A percentile compares a stretch with the other conserved stretches of the same genome.
Conservation (phyloP, 2,888 invertebrate species). For the Acrobasis repandana region DNA sequence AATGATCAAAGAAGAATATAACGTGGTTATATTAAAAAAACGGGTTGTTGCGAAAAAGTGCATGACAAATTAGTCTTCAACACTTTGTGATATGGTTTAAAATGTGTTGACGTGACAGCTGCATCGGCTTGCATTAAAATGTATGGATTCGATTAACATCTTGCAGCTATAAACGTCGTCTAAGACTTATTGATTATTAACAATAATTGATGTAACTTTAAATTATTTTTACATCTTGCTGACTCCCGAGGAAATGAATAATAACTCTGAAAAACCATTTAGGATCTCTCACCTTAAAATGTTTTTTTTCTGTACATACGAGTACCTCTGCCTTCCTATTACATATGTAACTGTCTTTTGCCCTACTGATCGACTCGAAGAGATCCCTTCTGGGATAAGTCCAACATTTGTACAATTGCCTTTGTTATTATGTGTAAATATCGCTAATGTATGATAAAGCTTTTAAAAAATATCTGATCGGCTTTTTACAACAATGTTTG, state of each 20-base stretch:
- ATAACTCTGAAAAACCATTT: no score
- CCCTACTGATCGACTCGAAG: no score
- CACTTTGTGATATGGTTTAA: background rate
- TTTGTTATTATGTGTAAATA: no score
- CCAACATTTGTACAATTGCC: no score
- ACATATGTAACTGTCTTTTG: no score
- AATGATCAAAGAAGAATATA: constrained; percentile 16
- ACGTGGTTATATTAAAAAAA: constrained; percentile 28
- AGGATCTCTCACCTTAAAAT: no score
- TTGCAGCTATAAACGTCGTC: constrained; percentile 51
- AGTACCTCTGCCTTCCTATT: no score
- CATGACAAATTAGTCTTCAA: background rate
- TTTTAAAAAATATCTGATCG: no score
- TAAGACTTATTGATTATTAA: constrained; percentile 54
- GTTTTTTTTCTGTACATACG: no score
- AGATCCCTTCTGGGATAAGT: no score
- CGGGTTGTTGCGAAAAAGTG: background rate
- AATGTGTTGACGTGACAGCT: background rate
- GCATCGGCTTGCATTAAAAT: constrained; percentile 47
- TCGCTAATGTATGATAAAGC: no score
- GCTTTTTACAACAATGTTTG: no score
- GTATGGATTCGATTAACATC: constrained; percentile 57
- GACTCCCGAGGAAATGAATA: background rate
- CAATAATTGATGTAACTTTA: constrained; percentile 34
- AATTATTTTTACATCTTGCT: constrained; percentile 11